Evolutionary conservation across 2,797 vertebrate genomes (phyloP), one percentile per base, ranked within the genome.

Genomic region (Centroberyx gerrardi): DNA sequence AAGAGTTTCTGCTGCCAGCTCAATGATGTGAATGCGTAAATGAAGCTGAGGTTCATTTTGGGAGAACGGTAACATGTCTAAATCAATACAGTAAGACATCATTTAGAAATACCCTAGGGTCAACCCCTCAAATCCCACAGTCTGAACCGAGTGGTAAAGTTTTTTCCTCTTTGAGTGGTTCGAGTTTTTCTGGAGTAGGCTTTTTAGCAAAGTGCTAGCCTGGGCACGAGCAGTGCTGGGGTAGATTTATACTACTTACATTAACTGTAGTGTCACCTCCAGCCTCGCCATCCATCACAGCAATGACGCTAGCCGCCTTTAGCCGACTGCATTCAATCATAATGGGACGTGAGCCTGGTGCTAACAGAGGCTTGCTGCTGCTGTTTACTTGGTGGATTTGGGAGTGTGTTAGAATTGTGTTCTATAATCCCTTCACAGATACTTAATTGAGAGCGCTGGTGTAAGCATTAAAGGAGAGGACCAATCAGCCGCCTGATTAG

Each of bases 271-370:
- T 66, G 77, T 90, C 73, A 83, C 76, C 63, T 71, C 38, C 51
- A 72, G 15, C 55, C 42, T 8, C 8, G 3, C 52, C 59, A 78
- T 89, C 76, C 71, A 86, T 88, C 80, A 82, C 18, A 2, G 44
- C 61, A 33, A 7, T 9, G 22, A 73, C 83, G 51, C 82, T 40
- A n/a, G 58, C 62, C 70, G 69, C 51, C 74, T 74, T 80, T 71
- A 78, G 75, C 74, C 28, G 22, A 0, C 66, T 48, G 79, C 77
- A 84, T 83, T 90, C 76, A 86, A 61, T 87, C 81, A 84, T 60
- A 73, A 80, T 4, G 48, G 61, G 77, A 68, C 40, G 31, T 52
- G 70, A 81, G 83, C 63, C 56, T 0, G 51, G 33, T 67, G 74
- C 63, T 38, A 77, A 81, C 68, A 46, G 63, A 28, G 51, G 28